A percentile compares a stretch with the other conserved stretches of the same genome.
Conservation (phyloP, 2,797 vertebrate species). For the Anguilla megastoma region DNA sequence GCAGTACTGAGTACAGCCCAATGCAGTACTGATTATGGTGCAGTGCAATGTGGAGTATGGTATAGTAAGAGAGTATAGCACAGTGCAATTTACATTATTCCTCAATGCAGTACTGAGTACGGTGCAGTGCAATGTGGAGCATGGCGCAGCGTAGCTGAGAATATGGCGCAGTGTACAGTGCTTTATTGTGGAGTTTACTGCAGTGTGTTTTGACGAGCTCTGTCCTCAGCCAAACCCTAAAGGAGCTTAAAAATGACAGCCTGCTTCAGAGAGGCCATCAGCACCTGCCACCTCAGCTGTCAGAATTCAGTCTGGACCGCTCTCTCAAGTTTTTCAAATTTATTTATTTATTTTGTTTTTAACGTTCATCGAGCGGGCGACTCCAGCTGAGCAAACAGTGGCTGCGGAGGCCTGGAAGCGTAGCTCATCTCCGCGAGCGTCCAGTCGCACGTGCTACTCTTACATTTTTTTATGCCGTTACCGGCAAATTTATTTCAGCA, state of each 20-base stretch:
- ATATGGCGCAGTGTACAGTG: no score
- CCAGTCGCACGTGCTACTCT: not conserved
- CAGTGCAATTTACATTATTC: no score
- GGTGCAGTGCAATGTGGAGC: not conserved
- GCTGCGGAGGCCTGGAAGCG: not conserved
- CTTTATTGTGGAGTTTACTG: not conserved
- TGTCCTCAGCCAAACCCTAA: slow-evolving; percentile 15
- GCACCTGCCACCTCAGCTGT: slow-evolving; percentile 9
- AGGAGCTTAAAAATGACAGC: not conserved
- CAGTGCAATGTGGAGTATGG: no score
- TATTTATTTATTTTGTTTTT: not conserved
- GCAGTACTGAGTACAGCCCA: no score
- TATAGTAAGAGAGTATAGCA: not conserved
- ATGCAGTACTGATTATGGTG: no score
- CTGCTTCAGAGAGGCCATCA: slow-evolving; percentile 3
- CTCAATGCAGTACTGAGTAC: not conserved
- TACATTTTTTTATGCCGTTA: not conserved
- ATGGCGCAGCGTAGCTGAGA: not conserved
- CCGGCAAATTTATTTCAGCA: not conserved
- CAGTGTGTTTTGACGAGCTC: not conserved
- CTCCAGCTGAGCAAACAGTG: slow-evolving; percentile 14
- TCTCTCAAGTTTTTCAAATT: not conserved
- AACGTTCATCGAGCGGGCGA: not conserved
- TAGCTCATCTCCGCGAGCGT: not conserved
- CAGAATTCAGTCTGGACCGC: not conserved